Evolutionary conservation across 1,140 invertebrate species (phyloP).

Genomic region (Mactra quadrangularis): DNA sequence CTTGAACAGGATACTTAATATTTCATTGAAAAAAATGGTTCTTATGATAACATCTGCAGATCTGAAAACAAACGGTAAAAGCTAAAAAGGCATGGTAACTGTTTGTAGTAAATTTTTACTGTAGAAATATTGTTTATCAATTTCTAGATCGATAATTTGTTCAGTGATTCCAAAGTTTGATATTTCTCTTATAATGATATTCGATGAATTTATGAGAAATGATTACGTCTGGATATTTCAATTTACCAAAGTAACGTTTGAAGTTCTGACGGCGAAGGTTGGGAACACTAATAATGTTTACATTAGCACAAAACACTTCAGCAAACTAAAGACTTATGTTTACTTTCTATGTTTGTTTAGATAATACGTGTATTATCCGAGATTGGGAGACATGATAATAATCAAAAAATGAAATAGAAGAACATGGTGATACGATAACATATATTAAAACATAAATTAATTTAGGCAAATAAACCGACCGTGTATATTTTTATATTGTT

Average conservation of each 20-base stretch:
- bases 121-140: slow-evolving; percentile 5
- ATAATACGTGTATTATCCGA: slow-evolving; percentile 37
- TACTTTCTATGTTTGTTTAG: slow-evolving; percentile 31
- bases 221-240: not conserved
- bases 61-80: too few relatives aligned
- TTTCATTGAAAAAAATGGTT: too few relatives aligned
- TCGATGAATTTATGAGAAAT: slow-evolving; percentile 40
- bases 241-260: slow-evolving; percentile 44
- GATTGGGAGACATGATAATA: slow-evolving; percentile 2
- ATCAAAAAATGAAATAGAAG: slow-evolving; percentile 20
- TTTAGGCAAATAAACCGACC: too few relatives aligned
- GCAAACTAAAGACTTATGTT: slow-evolving; percentile 40
- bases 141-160: slow-evolving; percentile 28
- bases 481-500: too few relatives aligned
- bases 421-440: not conserved
- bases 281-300: slow-evolving; percentile 23
- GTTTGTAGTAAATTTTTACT: too few relatives aligned
- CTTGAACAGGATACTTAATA: too few relatives aligned
- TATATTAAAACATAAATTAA: not conserved
- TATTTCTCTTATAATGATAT: slow-evolving; percentile 35
- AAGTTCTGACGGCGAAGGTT: slow-evolving; percentile 5
- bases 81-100: too few relatives aligned
- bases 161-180: slow-evolving; percentile 5
- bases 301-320: slow-evolving; percentile 13
- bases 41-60: too few relatives aligned